Conservation (phyloP, 2,113 vertebrate genomes). For the Chamaea fasciata region DNA sequence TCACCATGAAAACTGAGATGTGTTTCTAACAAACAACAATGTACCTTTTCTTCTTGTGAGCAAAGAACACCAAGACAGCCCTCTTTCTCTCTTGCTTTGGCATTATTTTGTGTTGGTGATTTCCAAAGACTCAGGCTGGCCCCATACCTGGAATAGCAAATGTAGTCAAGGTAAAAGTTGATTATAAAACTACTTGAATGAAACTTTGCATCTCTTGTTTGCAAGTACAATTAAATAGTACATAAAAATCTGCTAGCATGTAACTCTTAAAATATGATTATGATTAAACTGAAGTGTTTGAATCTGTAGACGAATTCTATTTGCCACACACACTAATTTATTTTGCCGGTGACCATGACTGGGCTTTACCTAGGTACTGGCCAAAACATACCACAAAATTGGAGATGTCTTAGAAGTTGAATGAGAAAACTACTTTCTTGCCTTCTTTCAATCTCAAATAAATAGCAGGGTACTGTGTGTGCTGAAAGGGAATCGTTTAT, state of each 20-base stretch:
- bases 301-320: slow-evolving; percentile 14
- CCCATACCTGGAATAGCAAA: slow-evolving; percentile 36
- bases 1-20: background rate
- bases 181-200: slow-evolving; percentile 43
- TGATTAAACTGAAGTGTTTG: slow-evolving; percentile 5
- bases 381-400: slow-evolving; percentile 49
- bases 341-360: slow-evolving; percentile 7
- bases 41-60: background rate
- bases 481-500: slow-evolving; percentile 70
- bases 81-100: background rate
- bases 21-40: background rate
- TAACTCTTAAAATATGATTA: background rate
- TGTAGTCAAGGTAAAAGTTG: slow-evolving; percentile 11
- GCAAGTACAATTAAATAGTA: slow-evolving; percentile 42
- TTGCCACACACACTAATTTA: background rate
- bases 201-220: slow-evolving; percentile 37
- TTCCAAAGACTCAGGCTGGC: background rate
- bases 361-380: slow-evolving; percentile 53
- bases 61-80: background rate
- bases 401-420: slow-evolving; percentile 55
- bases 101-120: background rate
- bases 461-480: slow-evolving; percentile 63
- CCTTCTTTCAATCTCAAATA: slow-evolving; percentile 69
- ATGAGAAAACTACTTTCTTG: slow-evolving; percentile 68
- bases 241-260: slow-evolving; percentile 13